Evolutionary conservation across 2,113 vertebrate genomes (phyloP).

Genomic region (Nannospalax galili): DNA sequence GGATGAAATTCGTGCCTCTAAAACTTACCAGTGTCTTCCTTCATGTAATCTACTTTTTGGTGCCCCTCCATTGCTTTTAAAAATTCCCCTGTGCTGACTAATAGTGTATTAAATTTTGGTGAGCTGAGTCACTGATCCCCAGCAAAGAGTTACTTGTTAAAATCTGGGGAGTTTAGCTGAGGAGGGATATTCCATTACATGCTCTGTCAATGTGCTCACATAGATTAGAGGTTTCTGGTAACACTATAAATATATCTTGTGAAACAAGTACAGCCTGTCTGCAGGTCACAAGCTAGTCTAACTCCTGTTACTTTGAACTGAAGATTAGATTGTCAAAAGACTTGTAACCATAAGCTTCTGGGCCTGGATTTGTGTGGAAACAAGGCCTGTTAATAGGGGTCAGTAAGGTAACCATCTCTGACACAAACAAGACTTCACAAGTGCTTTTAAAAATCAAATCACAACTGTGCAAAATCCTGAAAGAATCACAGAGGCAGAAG

Average conservation of each 20-base stretch:
- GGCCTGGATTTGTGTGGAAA: conserved; percentile 3
- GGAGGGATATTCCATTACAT: not conserved
- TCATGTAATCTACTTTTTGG: not conserved
- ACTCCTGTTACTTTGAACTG: conserved; percentile 7
- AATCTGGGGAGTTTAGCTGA: not conserved
- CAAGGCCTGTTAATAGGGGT: not conserved
- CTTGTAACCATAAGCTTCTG: not conserved
- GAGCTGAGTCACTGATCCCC: not conserved
- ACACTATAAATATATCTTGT: not conserved
- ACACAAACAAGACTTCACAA: not conserved
- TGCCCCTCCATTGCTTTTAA: not conserved
- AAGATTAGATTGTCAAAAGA: not conserved
- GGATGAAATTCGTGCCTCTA: not conserved
- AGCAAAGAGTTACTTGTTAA: not conserved
- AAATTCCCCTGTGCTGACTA: not conserved
- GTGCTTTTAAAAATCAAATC: not conserved
- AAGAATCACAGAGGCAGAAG: not conserved
- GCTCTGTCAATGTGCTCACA: not conserved
- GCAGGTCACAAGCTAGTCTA: conserved; percentile 26
- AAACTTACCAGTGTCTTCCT: not conserved
- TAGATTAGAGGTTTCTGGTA: not conserved
- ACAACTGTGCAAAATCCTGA: not conserved
- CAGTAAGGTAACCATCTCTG: not conserved
- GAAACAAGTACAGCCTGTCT: conserved; percentile 18
- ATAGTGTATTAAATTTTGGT: not conserved